phyloP scores from a whole-genome alignment of 2,888 invertebrate species.

The Miltochrista miniata region DNA sequence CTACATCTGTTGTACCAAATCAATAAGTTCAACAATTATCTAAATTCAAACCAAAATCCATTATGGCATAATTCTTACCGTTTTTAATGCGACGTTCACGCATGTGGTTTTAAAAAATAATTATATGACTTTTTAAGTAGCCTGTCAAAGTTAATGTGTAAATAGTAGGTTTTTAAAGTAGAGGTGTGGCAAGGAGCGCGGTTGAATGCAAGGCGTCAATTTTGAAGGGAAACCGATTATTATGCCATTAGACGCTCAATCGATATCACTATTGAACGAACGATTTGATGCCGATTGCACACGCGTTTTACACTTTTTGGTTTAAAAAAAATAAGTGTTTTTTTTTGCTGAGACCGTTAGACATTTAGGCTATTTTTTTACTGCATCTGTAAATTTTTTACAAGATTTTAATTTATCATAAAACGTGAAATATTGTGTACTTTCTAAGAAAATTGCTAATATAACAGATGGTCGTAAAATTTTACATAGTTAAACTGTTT shows the following conservation, averaged over 20 bases:
- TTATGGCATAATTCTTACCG: constrained; percentile 46
- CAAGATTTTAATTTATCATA: no score
- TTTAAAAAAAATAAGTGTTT: no score
- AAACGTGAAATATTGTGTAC: no score
- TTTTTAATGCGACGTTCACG: constrained; percentile 62
- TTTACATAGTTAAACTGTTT: no score
- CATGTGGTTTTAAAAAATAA: constrained; percentile 69
- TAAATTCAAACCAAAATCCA: constrained; percentile 66
- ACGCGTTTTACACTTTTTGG: neutral
- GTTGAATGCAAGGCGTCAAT: constrained; percentile 72
- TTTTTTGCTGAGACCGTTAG: no score
- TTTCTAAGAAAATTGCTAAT: no score
- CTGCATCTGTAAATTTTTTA: no score
- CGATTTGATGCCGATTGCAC: constrained; percentile 20
- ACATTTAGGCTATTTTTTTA: no score
- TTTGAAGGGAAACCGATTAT: constrained; percentile 72
- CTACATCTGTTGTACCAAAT: constrained; percentile 61
- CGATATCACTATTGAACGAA: constrained; percentile 74
- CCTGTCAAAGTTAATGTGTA: constrained; percentile 81
- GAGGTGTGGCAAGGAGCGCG: constrained; percentile 58
- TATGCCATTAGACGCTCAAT: constrained; percentile 78
- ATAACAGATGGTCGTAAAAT: no score
- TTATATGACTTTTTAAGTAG: constrained; percentile 74
- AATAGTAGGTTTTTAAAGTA: constrained; percentile 69
- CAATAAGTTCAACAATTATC: constrained; percentile 62